Base-by-base conservation (phyloP, 2,113 vertebrate species). In the Carettochelys insculpta region DNA sequence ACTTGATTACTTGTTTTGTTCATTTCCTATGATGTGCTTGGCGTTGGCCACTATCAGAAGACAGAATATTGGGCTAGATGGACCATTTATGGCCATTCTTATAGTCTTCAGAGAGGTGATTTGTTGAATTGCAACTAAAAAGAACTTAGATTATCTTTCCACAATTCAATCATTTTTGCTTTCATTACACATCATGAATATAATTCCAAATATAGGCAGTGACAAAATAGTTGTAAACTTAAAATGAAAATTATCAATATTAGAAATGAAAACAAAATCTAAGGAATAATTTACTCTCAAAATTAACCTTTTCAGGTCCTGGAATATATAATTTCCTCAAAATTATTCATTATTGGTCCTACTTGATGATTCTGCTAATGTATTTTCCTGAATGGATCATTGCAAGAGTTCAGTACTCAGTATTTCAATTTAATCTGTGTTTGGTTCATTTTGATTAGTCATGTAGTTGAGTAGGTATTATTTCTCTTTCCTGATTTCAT, bases 181-280 rank as follows among this genome's bases (percentile, higher is more conserved):
- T 86, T 85, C 65, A 53, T 89, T 48, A 25, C 79, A 9, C 4
- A 87, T 94, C 82, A 82, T 77, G 48, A 77, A 81, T 61, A 3
- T 81, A 85, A 90, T 73, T 82, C 68, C 89, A 85, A 81, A 65
- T 73, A 82, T 2, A 76, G 50, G n/a, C 71, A 56, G n/a, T 50
- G 85, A 83, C 83, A 95, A 90, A 93, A 73, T 38, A 50, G 29
- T 53, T 52, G 4, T 6, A 92, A 88, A 38, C 1, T 16, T 31
- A 53, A 81, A 90, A 90, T 71, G 56, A 94, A 92, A 95, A 85
- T 53, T 10, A 34, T 85, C 24, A 83, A 89, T 81, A 92, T 73
- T 58, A 85, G 80, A 90, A 93, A 87, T 29, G 31, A 17, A 79
- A 95, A 95, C 92, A 52, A 88, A 92, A 65, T 83, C 31, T 54